Base-by-base conservation (phyloP, 2,888 invertebrate genomes). In the Nesidiocoris tenuis region DNA sequence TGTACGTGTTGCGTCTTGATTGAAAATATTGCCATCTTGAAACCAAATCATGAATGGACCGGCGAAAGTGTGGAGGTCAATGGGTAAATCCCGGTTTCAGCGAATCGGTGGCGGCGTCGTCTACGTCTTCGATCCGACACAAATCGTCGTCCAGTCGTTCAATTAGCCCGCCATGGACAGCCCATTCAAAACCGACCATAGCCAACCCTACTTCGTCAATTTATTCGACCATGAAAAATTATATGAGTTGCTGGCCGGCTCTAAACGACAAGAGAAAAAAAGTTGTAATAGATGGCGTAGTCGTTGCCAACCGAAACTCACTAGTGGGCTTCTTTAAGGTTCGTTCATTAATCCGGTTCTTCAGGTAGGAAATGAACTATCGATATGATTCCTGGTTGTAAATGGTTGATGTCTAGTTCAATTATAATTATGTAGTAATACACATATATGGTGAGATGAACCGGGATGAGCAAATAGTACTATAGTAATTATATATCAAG, bases 211-310 rank as follows among this genome's bases (percentile, higher is more conserved):
- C 39, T 39, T 39, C 39, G 39, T 39, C 39, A 3, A 12, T 39
- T 39, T 39, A 39, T 12, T 3, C 3, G 39, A 3, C 5, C 3
- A 39, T 39, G 39, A 39, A 39, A 39, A 39, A 12, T 12, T 39
- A 39, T 39, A 7, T 39, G 3, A 12, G 5, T 39, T 39, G 39
- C 39, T 39, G 5, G 39, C 39, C 39, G 3, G 12, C 39, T 3
- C 3, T 7, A 65, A 67, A 12, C 22, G 56, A 55, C 0, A 3
- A 67, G 12, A 67, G 55, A 19, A 21, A 67, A 19, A 21, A 67
- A 54, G 22, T 67, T 2, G 56, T 67, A 7, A 67, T 67, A 55
- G 67, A 67, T n/a, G 67, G 67, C 16, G 22, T 67, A 19, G 16
- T 56, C n/a, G 55, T 22, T 54, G 55, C 56, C 1, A 56, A 39